Conservation (phyloP, 2,888 invertebrate genomes). For the Aleiodes leptofemur region DNA sequence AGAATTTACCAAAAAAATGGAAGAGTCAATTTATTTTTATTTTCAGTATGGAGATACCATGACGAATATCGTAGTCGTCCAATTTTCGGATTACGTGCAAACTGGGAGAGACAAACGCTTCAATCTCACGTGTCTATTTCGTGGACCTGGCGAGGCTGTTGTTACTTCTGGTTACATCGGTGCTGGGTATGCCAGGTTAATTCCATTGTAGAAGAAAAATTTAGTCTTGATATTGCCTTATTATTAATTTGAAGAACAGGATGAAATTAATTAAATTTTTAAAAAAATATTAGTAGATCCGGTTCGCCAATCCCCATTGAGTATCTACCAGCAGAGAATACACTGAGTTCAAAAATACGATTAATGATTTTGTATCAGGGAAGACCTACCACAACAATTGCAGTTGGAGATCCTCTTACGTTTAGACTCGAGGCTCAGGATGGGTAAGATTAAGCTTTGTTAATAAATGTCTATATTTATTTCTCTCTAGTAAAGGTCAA, state of each 20-base stretch:
- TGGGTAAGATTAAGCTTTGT: conserved; percentile 75
- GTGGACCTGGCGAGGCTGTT: conserved; percentile 94
- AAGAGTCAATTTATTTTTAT: conserved; percentile 33
- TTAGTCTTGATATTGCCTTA: background rate
- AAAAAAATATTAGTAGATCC: conserved; percentile 78
- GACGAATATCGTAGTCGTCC: conserved; percentile 95
- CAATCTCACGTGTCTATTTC: conserved; percentile 93
- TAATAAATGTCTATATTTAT: background rate
- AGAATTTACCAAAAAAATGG: conserved; percentile 22
- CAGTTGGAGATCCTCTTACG: conserved; percentile 93
- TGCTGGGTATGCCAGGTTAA: conserved; percentile 82
- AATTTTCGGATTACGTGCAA: conserved; percentile 95
- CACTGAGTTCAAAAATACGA: conserved; percentile 91
- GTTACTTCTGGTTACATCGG: conserved; percentile 95
- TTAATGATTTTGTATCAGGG: conserved; percentile 92
- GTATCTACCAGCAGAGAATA: conserved; percentile 93
- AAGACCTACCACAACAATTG: conserved; percentile 93
- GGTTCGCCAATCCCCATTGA: conserved; percentile 95
- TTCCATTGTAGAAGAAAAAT: conserved; percentile 33
- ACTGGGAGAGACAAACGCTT: conserved; percentile 93
- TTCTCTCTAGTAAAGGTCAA: background rate
- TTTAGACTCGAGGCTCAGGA: conserved; percentile 93
- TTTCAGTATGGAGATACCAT: conserved; percentile 91
- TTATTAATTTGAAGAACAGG: background rate
- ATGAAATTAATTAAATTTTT: conserved; percentile 27